Evolutionary conservation across 1,140 invertebrate species (phyloP).

Genomic region (Probaryconus sp.): DNA sequence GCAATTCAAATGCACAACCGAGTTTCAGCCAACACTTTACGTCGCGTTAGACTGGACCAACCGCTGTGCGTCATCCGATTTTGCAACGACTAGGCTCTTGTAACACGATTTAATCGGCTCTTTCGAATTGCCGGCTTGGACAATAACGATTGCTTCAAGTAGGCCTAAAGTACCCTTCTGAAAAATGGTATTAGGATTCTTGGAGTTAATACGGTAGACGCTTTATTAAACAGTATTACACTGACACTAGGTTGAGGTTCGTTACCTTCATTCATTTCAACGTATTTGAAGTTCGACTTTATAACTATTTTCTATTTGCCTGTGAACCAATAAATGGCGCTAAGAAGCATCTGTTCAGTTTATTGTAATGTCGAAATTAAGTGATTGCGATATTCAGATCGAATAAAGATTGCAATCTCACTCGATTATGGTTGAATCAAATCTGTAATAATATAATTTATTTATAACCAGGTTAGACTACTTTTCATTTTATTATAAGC

Average conservation of each 20-base stretch:
- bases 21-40: slow-evolving; percentile 66
- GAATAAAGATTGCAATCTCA: no score
- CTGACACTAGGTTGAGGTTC: slow-evolving; percentile 18
- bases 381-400: no score
- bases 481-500: no score
- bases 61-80: slow-evolving; percentile 67
- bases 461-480: no score
- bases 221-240: slow-evolving; percentile 25
- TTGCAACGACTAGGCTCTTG: slow-evolving; percentile 37
- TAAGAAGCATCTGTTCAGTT: no score
- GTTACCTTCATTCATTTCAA: no score
- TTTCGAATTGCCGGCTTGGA: slow-evolving; percentile 50
- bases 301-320: no score
- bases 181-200: slow-evolving; percentile 57
- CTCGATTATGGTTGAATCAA: no score
- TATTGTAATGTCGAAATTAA: no score
- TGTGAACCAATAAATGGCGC: no score
- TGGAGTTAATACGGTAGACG: slow-evolving; percentile 16
- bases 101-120: slow-evolving; percentile 52
- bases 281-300: no score
- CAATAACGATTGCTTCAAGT: slow-evolving; percentile 58
- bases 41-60: slow-evolving; percentile 62
- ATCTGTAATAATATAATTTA: no score
- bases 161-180: slow-evolving; percentile 40
- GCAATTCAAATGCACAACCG: slow-evolving; percentile 69